phyloP scores from a whole-genome alignment of 2,113 vertebrate species.

The Cnemophilus loriae region DNA sequence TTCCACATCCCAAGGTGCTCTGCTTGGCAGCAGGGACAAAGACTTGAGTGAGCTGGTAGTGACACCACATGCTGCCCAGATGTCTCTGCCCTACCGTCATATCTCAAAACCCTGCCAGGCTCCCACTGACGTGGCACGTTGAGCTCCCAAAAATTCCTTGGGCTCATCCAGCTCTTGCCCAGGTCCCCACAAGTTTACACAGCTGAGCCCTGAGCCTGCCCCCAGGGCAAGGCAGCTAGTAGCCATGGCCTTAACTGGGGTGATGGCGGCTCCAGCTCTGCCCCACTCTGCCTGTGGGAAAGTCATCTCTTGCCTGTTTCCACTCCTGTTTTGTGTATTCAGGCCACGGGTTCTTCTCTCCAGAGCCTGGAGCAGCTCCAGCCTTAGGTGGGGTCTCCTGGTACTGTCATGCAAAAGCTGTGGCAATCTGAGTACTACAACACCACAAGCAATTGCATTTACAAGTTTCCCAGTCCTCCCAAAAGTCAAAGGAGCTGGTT shows the following conservation, averaged over 20 bases:
- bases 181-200: background rate
- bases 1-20: rapidly evolving
- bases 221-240: background rate
- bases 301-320: constrained; percentile 18
- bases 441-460: constrained; percentile 11
- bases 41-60: background rate
- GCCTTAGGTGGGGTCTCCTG: constrained; percentile 24
- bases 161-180: background rate
- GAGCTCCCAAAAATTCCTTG: background rate
- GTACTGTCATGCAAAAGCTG: constrained; percentile 55
- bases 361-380: constrained; percentile 36
- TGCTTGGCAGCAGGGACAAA: background rate
- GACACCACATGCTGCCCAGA: rapidly evolving
- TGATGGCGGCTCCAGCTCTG: background rate
- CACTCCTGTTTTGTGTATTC: constrained; percentile 48
- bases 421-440: background rate
- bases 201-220: background rate
- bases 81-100: background rate
- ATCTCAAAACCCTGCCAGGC: background rate
- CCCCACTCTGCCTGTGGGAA: constrained; percentile 39
- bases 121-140: rapidly evolving
- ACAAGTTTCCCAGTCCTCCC: constrained; percentile 21
- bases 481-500: constrained; percentile 17
- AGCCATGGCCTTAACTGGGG: background rate
- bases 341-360: constrained; percentile 30